Evolutionary conservation across 2,888 invertebrate genomes (phyloP), one percentile per base, ranked within the genome.

Genomic region (Noctua fimbriata): DNA sequence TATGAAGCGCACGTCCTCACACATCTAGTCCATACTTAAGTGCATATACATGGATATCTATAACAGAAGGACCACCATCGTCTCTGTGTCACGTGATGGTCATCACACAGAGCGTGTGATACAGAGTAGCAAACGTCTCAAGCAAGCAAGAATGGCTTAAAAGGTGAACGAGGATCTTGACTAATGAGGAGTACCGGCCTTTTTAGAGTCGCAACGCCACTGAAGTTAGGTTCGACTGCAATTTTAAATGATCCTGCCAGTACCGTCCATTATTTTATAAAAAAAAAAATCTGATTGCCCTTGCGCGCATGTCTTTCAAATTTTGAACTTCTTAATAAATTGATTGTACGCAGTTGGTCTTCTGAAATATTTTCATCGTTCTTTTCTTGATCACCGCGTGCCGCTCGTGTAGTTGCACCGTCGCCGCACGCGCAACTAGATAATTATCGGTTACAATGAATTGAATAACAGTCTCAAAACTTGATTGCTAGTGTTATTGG

Each of bases 401-500:
- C 55, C 47, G 24, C 47, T 60, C 28, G 2, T 69, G 12, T 47
- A 28, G 58, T 44, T 18, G 49, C 52, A 52, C 28, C 55, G 67
- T 28, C 74, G 32, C 71, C 74, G 32, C 71, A 69, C 73, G 58
- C 82, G 74, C 65, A 71, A 28, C 47, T 52, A 69, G 67, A 60
- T 78, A 81, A 71, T 79, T 63, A 73, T 79, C 66, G 67, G 83
- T 83, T 79, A 85, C 79, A 74, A 72, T 69, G 7, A 81, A 71
- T 85, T 83, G 60, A 76, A 86, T 86, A 86, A 85, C 69, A 58
- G 41, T 60, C 14, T 60, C 69, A 74, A 76, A 85, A 86, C 83
- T 74, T 71, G 83, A 79, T 49, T 52, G 69, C 55, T 65, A 69
- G 36, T 66, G 69, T 66, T 65, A 71, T 55, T 76, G 28, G 67